A percentile compares a stretch with the other conserved stretches of the same genome.
Evolutionary conservation across 2,888 invertebrate genomes (phyloP).

Genomic region (Ophioninae sp.): DNA sequence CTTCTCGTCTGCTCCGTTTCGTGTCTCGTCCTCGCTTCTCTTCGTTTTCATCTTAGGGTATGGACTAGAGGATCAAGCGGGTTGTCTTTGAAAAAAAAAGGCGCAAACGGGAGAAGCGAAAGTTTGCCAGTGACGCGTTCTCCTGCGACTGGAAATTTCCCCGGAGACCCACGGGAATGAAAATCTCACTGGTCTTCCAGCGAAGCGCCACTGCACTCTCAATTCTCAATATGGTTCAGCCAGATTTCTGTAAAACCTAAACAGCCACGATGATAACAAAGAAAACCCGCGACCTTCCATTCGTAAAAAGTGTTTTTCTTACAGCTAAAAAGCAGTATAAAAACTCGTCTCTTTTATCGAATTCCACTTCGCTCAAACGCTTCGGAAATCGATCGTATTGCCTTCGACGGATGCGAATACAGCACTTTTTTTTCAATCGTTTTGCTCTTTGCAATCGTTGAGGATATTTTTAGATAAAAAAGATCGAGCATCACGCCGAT

Average conservation of each 20-base stretch:
- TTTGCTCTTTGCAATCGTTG: no score
- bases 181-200: slow-evolving; percentile 32
- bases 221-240: neutral
- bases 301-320: neutral
- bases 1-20: slow-evolving; percentile 3
- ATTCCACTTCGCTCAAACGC: no score
- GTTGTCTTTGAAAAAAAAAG: slow-evolving; percentile 15
- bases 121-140: slow-evolving; percentile 52
- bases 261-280: neutral
- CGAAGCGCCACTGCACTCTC: slow-evolving; percentile 5
- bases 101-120: neutral
- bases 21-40: slow-evolving; percentile 13
- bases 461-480: no score
- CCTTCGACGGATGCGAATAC: no score
- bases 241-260: slow-evolving; percentile 24
- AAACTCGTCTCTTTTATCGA: no score
- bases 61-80: slow-evolving; percentile 14
- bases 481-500: no score
- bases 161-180: slow-evolving; percentile 64
- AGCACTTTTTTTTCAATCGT: no score
- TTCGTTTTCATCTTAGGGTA: neutral
- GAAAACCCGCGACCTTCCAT: neutral
- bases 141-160: slow-evolving; percentile 73
- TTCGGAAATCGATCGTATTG: no score
- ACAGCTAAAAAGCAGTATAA: no score